Conservation (phyloP, 2,888 invertebrate species). For the Pristionchus entomophagus region DNA sequence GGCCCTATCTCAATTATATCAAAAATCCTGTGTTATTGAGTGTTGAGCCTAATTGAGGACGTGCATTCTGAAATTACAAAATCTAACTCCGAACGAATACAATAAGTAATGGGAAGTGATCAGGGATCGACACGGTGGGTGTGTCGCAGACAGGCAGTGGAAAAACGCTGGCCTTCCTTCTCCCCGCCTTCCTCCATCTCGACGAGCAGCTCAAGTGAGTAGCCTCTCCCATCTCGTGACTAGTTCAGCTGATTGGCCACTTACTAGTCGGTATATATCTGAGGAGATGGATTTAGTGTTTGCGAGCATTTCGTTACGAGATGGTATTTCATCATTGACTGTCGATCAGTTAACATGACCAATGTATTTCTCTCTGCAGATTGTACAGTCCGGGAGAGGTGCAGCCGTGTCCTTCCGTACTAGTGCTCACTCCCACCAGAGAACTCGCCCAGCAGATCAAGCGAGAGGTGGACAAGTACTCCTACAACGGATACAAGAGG, state of each 20-base stretch:
- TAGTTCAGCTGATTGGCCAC: background rate
- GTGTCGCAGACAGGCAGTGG: slow-evolving; percentile 94
- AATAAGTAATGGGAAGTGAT: background rate
- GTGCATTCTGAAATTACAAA: too few relatives aligned
- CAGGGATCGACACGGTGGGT: slow-evolving; percentile 86
- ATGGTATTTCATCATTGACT: too few relatives aligned
- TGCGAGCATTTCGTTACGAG: too few relatives aligned
- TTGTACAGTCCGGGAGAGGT: slow-evolving; percentile 53
- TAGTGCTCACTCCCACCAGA: slow-evolving; percentile 92
- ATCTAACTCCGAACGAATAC: too few relatives aligned
- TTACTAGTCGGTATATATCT: background rate
- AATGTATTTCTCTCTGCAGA: background rate
- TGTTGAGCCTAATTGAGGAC: too few relatives aligned
- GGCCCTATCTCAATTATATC: too few relatives aligned
- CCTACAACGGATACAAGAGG: slow-evolving; percentile 85
- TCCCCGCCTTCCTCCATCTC: slow-evolving; percentile 94
- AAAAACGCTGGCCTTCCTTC: slow-evolving; percentile 81
- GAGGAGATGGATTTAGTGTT: too few relatives aligned
- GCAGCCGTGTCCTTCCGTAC: slow-evolving; percentile 85
- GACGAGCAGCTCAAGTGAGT: slow-evolving; percentile 83
- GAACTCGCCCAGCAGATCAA: slow-evolving; percentile 94
- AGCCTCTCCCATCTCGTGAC: too few relatives aligned
- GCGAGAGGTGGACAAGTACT: slow-evolving; percentile 90
- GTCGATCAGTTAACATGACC: too few relatives aligned
- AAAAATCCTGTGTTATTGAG: too few relatives aligned